These are phyloP conservation scores for Caenorhabditis tropicalis DNA, from an alignment of 1,140 invertebrate genomes.

Conservation along the genomic window DNA sequence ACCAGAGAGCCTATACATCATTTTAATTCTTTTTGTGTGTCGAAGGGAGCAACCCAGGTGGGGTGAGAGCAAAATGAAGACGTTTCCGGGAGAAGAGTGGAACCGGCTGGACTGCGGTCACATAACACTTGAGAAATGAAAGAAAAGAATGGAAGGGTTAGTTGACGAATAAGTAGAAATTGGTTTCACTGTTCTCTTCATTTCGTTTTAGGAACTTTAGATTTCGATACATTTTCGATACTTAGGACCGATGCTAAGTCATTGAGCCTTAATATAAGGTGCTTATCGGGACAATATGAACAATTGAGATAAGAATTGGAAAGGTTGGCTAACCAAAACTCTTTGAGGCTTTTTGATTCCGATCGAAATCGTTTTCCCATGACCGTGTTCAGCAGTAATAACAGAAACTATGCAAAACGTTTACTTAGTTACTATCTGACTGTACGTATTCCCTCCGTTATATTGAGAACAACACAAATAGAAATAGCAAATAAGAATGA, in stretches of 20 bases:
- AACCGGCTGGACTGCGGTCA: slow-evolving; percentile 34
- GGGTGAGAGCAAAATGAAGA: slow-evolving; percentile 2
- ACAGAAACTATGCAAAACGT: not conserved
- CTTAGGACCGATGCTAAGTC: too few relatives aligned
- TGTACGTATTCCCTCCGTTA: not conserved
- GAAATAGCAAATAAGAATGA: not conserved
- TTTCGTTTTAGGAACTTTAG: not conserved
- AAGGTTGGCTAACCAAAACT: too few relatives aligned
- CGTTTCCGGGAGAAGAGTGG: slow-evolving; percentile 34
- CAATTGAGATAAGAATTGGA: too few relatives aligned
- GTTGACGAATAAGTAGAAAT: not conserved
- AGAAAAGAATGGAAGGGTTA: not conserved
- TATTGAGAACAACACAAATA: not conserved
- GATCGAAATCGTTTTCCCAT: not conserved
- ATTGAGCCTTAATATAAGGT: too few relatives aligned
- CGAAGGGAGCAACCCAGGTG: not conserved
- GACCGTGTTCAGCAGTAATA: not conserved
- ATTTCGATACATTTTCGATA: too few relatives aligned
- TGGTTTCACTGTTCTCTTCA: not conserved
- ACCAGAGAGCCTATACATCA: slow-evolving; percentile 4
- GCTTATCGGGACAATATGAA: too few relatives aligned
- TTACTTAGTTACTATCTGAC: not conserved
- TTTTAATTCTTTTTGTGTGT: slow-evolving; percentile 37
- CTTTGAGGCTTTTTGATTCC: too few relatives aligned
- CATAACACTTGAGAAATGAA: slow-evolving; percentile 20